Conservation (phyloP, 2,113 vertebrate species). For the Leiothrix lutea region DNA sequence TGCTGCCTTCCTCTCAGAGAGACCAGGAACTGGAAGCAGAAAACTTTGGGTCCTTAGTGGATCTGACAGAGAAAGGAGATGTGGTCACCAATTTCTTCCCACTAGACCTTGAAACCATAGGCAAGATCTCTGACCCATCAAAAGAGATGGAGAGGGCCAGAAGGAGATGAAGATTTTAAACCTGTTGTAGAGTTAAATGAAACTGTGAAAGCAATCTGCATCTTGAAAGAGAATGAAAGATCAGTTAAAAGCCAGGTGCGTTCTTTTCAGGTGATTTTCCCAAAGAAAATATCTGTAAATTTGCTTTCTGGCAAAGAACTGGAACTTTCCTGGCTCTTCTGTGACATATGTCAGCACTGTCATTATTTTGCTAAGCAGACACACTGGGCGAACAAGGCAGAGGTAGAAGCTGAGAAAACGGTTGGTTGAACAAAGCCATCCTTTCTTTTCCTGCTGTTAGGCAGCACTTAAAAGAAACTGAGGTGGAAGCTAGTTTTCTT, state of each 20-base stretch:
- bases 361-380: slow-evolving; percentile 26
- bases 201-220: not conserved
- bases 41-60: not conserved
- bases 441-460: slow-evolving; percentile 42
- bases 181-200: not conserved
- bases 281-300: not conserved
- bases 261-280: not conserved
- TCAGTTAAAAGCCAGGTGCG: not conserved
- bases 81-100: not conserved
- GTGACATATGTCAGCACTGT: not conserved
- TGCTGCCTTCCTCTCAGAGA: not conserved
- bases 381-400: not conserved
- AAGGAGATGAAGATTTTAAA: not conserved
- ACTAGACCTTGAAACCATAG: not conserved
- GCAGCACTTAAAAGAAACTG: slow-evolving; percentile 43
- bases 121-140: not conserved
- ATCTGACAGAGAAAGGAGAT: not conserved
- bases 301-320: not conserved
- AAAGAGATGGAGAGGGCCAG: not conserved
- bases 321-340: not conserved
- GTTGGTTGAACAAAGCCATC: slow-evolving; percentile 40
- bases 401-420: slow-evolving; percentile 27
- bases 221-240: not conserved
- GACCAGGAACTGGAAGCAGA: not conserved
- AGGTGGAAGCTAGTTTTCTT: slow-evolving; percentile 44